A percentile compares a stretch with the other conserved stretches of the same genome.
phyloP scores from a whole-genome alignment of 2,113 vertebrate species.

The Mastomys natalensis region DNA sequence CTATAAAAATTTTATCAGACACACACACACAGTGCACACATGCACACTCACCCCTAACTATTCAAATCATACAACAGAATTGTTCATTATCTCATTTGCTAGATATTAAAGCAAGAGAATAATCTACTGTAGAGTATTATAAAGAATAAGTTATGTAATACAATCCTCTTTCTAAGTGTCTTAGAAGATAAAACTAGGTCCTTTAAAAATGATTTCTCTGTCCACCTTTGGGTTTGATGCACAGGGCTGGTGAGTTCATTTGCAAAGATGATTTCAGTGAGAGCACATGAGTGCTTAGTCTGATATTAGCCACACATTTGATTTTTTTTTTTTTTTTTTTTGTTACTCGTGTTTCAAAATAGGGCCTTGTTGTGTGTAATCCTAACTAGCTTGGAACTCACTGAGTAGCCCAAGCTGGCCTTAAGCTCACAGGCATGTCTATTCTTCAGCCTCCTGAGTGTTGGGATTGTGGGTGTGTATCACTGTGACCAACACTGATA shows the following conservation, averaged over 20 bases:
- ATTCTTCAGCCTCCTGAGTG: background rate
- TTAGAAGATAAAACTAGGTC: conserved; percentile 46
- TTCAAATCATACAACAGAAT: conserved; percentile 46
- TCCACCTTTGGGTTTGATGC: background rate
- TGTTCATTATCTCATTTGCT: conserved; percentile 53
- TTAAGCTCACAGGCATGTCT: background rate
- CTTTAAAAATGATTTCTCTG: background rate
- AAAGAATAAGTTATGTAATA: conserved; percentile 41
- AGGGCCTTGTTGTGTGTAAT: background rate
- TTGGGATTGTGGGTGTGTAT: background rate
- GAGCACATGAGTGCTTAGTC: background rate
- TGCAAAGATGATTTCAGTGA: background rate
- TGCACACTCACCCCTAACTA: background rate
- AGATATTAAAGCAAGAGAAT: conserved; percentile 57
- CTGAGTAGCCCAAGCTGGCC: background rate
- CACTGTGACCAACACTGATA: background rate
- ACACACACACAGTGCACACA: background rate
- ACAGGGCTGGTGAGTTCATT: background rate
- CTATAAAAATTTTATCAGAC: background rate
- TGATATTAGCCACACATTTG: background rate
- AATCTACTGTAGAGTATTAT: conserved; percentile 43
- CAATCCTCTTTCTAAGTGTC: conserved; percentile 54
- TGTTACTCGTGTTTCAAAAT: background rate
- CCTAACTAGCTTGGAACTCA: background rate
- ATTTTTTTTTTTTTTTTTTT: background rate